These are phyloP conservation scores for Heliconius charithonia DNA, from an alignment of 2,888 invertebrate species.

Conservation along the genomic window DNA sequence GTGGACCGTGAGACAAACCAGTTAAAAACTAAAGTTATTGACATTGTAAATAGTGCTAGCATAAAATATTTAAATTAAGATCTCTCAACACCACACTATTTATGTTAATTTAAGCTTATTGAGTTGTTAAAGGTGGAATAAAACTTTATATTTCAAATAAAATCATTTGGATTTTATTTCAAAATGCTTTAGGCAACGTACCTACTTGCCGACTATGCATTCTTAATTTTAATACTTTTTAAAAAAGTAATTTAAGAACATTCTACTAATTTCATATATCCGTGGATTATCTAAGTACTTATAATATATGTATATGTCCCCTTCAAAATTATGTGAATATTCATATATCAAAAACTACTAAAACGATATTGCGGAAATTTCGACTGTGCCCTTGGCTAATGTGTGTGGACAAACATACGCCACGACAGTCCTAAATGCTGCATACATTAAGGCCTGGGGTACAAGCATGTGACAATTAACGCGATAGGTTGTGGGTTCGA, in stretches of 20 bases:
- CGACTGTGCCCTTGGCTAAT: no score
- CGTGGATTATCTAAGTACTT: neutral
- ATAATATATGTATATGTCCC: no score
- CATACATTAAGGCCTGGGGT: no score
- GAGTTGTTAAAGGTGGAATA: slow-evolving; percentile 4
- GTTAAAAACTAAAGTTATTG: slow-evolving; percentile 11
- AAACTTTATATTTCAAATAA: slow-evolving; percentile 1
- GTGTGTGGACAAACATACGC: no score
- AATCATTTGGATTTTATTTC: slow-evolving; percentile 10
- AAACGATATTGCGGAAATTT: neutral
- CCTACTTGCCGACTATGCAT: neutral
- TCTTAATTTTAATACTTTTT: neutral
- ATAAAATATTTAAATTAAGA: slow-evolving; percentile 17
- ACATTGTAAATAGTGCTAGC: slow-evolving; percentile 11
- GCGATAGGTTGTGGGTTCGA: no score
- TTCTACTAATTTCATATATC: neutral
- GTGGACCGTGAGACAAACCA: slow-evolving; percentile 10
- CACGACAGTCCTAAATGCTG: no score
- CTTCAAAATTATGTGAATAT: no score
- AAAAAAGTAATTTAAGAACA: neutral
- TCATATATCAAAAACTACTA: neutral
- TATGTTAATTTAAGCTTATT: slow-evolving; percentile 10
- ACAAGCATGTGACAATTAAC: no score
- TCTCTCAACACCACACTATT: slow-evolving; percentile 6
- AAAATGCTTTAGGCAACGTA: neutral